These are phyloP conservation scores for Tortrix viridana DNA, from an alignment of 2,888 invertebrate genomes.

Conservation along the genomic window DNA sequence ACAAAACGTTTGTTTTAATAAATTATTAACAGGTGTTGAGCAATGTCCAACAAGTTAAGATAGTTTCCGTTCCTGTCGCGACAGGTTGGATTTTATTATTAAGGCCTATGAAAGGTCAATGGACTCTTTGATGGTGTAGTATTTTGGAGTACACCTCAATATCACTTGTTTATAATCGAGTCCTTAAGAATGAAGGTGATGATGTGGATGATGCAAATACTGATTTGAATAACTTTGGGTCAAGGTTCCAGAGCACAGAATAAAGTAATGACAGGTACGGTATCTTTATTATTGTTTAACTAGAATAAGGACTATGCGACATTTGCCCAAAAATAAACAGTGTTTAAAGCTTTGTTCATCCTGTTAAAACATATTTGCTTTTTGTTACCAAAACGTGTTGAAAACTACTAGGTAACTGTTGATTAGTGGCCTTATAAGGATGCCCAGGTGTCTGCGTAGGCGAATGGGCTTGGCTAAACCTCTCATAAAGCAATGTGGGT, in stretches of 20 bases:
- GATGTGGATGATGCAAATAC: no score
- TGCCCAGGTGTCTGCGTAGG: constrained; percentile 68
- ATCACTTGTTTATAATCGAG: no score
- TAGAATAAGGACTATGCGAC: no score
- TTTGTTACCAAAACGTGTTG: background rate
- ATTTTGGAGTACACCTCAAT: no score
- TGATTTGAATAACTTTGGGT: no score
- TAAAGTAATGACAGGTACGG: no score
- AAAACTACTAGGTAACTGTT: constrained; percentile 48
- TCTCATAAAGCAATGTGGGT: constrained; percentile 58
- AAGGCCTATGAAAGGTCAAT: no score
- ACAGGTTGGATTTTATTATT: constrained; percentile 28
- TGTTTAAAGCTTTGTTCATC: background rate
- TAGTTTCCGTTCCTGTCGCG: constrained; percentile 32
- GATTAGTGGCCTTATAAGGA: constrained; percentile 68
- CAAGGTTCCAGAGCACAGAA: no score
- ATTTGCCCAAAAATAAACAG: background rate
- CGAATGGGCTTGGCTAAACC: constrained; percentile 67
- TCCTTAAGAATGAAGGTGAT: no score
- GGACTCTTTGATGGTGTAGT: no score
- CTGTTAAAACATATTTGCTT: constrained; percentile 16
- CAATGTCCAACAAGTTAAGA: constrained; percentile 4
- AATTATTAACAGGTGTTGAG: constrained; percentile 6
- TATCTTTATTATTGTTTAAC: no score
- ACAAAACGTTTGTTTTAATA: constrained; percentile 18